Evolutionary conservation across 2,113 vertebrate genomes (phyloP).

Genomic region (Enhydra lutris): DNA sequence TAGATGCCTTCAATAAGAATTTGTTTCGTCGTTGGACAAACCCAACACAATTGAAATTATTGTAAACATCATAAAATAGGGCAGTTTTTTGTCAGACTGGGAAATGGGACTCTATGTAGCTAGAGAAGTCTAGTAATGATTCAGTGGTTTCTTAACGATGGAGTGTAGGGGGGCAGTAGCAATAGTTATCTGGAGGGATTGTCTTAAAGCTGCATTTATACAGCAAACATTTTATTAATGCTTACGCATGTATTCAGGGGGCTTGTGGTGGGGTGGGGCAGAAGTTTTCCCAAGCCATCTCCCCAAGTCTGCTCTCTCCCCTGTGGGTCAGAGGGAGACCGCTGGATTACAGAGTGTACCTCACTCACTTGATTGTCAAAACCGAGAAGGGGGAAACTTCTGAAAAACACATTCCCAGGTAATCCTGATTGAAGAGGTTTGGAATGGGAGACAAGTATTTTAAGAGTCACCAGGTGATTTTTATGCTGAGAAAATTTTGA

Average conservation of each 20-base stretch:
- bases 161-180: rapidly evolving
- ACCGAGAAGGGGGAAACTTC: neutral
- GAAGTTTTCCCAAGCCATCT: neutral
- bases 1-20: rapidly evolving
- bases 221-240: neutral
- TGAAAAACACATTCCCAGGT: neutral
- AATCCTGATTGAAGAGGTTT: neutral
- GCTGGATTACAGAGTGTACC: neutral
- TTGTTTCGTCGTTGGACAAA: rapidly evolving
- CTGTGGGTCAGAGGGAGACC: neutral
- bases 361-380: neutral
- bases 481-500: neutral
- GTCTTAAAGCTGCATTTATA: neutral
- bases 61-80: rapidly evolving
- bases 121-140: too few relatives aligned
- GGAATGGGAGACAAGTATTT: neutral
- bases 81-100: too few relatives aligned
- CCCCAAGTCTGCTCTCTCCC: neutral
- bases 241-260: neutral
- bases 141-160: neutral
- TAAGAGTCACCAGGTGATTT: neutral
- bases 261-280: neutral
- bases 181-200: too few relatives aligned
- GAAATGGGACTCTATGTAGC: neutral
- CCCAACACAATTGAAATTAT: rapidly evolving